Percentiles rank a stretch among this genome's conserved stretches.
These are phyloP conservation scores for Platorchestia sp. DNA, from an alignment of 1,140 invertebrate genomes.

Conservation along the genomic window DNA sequence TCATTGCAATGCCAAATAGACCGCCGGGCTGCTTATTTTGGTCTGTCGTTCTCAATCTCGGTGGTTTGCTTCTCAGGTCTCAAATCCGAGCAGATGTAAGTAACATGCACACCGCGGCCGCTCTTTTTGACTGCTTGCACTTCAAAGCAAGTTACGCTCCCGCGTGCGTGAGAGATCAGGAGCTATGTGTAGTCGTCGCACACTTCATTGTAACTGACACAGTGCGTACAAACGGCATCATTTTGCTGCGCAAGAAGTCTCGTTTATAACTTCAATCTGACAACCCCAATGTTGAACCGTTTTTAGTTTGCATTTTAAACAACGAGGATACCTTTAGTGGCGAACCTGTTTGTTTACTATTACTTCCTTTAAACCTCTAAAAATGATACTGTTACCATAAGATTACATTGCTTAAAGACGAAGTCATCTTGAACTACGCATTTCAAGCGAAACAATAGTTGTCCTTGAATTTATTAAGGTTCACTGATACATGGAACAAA, in stretches of 20 bases:
- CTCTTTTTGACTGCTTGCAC: neutral
- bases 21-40: neutral
- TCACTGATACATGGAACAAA: no score
- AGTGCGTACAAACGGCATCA: neutral
- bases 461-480: no score
- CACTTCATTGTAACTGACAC: no score
- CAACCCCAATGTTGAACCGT: neutral
- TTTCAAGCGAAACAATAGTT: neutral
- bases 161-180: neutral
- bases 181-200: neutral
- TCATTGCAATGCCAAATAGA: slow-evolving; percentile 8
- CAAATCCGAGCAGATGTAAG: neutral
- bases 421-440: neutral
- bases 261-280: neutral
- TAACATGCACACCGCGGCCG: neutral
- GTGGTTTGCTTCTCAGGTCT: neutral
- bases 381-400: neutral
- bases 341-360: neutral
- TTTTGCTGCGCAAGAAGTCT: neutral
- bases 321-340: neutral
- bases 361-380: no score
- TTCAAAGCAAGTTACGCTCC: neutral
- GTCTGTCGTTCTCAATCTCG: neutral
- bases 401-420: neutral
- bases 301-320: neutral